Conservation (phyloP, 2,888 invertebrate species). For the Ophion ellenae region DNA sequence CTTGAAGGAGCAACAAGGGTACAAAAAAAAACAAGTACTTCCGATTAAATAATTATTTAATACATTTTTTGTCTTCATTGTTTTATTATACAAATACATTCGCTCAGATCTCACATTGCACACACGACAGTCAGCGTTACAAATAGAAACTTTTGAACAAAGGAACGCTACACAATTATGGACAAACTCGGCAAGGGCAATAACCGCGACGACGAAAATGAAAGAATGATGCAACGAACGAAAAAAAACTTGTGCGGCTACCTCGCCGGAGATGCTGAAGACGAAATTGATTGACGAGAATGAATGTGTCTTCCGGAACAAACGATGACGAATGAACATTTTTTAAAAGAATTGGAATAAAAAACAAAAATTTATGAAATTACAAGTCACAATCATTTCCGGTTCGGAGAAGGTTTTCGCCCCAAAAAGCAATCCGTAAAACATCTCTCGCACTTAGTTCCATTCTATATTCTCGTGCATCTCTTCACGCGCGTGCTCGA, state of each 20-base stretch:
- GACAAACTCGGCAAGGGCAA: conserved; percentile 39
- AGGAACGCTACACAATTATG: conserved; percentile 33
- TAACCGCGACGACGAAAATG: conserved; percentile 23
- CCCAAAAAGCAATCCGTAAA: background rate
- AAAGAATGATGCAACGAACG: background rate
- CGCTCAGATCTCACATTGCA: conserved; percentile 75
- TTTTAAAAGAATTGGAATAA: background rate
- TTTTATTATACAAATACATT: conserved; percentile 78
- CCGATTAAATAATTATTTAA: conserved; percentile 62
- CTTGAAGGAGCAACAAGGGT: background rate
- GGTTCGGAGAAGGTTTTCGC: background rate
- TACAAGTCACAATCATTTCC: background rate
- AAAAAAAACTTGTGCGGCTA: conserved; percentile 4
- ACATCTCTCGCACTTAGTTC: background rate
- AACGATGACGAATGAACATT: background rate
- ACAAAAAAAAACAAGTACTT: conserved; percentile 9
- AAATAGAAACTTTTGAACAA: conserved; percentile 10
- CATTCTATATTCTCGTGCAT: background rate
- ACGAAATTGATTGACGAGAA: background rate
- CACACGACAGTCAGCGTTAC: conserved; percentile 52
- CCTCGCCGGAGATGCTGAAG: background rate
- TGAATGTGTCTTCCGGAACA: background rate
- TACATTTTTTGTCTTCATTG: conserved; percentile 25
- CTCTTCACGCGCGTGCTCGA: background rate
- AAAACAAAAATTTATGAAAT: background rate